A percentile compares a stretch with the other conserved stretches of the same genome.
Conservation (phyloP, 2,888 invertebrate genomes). For the Automeris io region DNA sequence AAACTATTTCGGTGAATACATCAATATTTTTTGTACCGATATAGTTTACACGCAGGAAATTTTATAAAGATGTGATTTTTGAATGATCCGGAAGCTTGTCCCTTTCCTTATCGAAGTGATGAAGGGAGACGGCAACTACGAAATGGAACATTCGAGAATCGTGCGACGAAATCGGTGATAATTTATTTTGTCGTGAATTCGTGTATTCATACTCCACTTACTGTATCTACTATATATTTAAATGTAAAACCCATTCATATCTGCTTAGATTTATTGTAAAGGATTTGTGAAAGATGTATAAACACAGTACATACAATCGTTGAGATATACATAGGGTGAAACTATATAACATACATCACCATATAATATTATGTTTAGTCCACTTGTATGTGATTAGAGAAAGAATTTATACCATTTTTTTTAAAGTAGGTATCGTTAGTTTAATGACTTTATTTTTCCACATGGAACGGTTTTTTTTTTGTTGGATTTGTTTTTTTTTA, state of each 20-base stretch:
- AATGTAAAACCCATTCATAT: conserved; percentile 62
- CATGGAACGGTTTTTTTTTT: too few species aligned
- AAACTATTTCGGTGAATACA: conserved; percentile 22
- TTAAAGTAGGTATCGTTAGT: too few species aligned
- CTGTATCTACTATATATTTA: conserved; percentile 40
- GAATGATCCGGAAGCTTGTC: conserved; percentile 1
- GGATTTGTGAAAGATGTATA: conserved; percentile 8
- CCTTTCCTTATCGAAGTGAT: not conserved
- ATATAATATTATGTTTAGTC: too few species aligned
- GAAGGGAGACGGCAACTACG: conserved; percentile 1
- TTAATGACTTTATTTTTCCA: too few species aligned
- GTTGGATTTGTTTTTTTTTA: too few species aligned
- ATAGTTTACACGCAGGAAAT: conserved; percentile 3
- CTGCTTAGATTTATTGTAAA: conserved; percentile 56
- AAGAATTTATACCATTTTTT: too few species aligned
- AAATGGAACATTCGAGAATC: conserved; percentile 1
- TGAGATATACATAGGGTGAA: too few species aligned
- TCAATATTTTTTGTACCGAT: conserved; percentile 9
- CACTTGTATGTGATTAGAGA: too few species aligned
- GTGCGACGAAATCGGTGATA: conserved; percentile 8
- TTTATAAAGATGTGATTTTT: conserved; percentile 8
- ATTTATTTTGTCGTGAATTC: conserved; percentile 45
- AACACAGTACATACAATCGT: not conserved
- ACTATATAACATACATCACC: too few species aligned
- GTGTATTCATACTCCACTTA: conserved; percentile 53